Conservation (phyloP, 1,140 invertebrate species). For the Lineus longissimus region DNA sequence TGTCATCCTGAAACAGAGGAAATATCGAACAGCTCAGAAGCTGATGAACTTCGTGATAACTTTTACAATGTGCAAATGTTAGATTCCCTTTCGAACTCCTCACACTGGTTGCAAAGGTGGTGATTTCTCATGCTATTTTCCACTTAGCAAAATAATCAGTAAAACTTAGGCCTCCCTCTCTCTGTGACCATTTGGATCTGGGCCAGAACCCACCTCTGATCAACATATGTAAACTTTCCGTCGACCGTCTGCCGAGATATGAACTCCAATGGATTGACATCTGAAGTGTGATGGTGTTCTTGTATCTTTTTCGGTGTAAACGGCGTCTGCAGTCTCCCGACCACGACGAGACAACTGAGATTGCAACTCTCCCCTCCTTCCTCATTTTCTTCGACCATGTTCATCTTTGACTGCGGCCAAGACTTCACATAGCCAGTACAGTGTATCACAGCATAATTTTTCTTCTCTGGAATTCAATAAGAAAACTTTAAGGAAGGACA, state of each 20-base stretch:
- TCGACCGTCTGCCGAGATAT: conserved; percentile 62
- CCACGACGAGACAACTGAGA: conserved; percentile 72
- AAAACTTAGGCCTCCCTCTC: too few relatives aligned
- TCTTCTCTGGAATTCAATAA: conserved; percentile 60
- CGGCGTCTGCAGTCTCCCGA: conserved; percentile 65
- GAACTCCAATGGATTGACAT: conserved; percentile 63
- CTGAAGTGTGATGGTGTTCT: conserved; percentile 35
- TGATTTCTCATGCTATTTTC: too few relatives aligned
- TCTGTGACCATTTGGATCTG: too few relatives aligned
- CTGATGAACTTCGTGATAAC: neutral
- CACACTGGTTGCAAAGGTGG: too few relatives aligned
- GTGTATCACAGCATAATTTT: conserved; percentile 72
- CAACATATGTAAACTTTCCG: conserved; percentile 64
- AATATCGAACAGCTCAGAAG: neutral
- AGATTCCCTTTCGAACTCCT: too few relatives aligned
- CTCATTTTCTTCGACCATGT: conserved; percentile 59
- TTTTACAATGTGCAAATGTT: too few relatives aligned
- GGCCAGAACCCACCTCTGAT: conserved; percentile 74
- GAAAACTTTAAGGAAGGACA: too few relatives aligned
- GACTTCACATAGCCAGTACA: conserved; percentile 90
- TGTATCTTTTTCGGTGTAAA: conserved; percentile 9
- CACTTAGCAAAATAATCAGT: too few relatives aligned
- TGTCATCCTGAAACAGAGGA: conserved; percentile 67
- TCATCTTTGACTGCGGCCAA: conserved; percentile 77
- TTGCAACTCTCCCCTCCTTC: conserved; percentile 71